Base-by-base conservation (phyloP, 2,888 invertebrate species). In the Andrena bucephala region DNA sequence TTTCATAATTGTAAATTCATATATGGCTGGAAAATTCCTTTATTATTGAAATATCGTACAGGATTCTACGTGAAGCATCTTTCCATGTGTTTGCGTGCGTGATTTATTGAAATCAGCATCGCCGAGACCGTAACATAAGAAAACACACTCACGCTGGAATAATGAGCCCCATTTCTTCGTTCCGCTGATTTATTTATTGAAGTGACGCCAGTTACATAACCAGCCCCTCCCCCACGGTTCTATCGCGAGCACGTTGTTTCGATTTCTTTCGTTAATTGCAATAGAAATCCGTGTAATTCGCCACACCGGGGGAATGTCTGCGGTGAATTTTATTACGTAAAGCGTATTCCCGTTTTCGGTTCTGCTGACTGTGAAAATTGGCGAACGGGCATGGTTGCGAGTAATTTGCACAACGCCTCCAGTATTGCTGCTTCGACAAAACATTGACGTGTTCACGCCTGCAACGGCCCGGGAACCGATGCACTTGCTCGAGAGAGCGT, bases 181-280 rank as follows among this genome's bases (percentile, higher is more conserved):
- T 54, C 48, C 20, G 48, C 62, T 68, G 78, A 76, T 78, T 76
- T 71, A 72, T 77, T 77, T 77, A 68, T 62, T 68, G 48, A 36
- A 50, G 27, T 63, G 29, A 63, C n/a, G 2, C 54, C 36, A n/a
- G 31, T 83, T 83, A 62, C 65, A 57, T 70, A 80, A 83, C 8
- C 16, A 16, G 3, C 8, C n/a, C 6, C 31, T 48, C 33, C 31
- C 31, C 33, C 42, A 4, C 42, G 42, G 27, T 16, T 52, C 8
- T 8, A 33, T 29, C 48, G 48, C 33, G 42, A 68, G 24, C 60
- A 10, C 33, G 57, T 48, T 81, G 33, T 50, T 62, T 63, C 76
- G 68, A 70, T 72, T 77, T 73, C 72, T 73, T 83, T 72, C 68
- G 50, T 81, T 83, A 81, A 83, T 81, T 59, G 48, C 72, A 10